phyloP scores from a whole-genome alignment of 1,140 invertebrate species.

The Conus betulinus region DNA sequence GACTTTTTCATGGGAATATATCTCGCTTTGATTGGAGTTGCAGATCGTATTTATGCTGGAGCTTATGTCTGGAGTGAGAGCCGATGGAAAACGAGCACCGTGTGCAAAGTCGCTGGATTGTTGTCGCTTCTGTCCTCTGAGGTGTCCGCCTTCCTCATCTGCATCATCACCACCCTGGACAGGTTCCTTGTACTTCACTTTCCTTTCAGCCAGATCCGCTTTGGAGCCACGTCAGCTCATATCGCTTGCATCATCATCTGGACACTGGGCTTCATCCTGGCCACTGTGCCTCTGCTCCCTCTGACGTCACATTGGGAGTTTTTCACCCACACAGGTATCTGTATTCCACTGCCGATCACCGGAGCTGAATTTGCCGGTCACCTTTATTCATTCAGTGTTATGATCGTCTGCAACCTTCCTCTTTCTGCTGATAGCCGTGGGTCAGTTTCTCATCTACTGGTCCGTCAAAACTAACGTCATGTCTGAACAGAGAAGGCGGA shows the following conservation, averaged over 20 bases:
- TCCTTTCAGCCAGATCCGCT: conserved; percentile 51
- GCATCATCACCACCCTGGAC: conserved; percentile 62
- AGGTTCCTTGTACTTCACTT: conserved; percentile 56
- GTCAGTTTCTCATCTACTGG: background rate
- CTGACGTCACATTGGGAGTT: conserved; percentile 49
- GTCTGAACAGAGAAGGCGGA: background rate
- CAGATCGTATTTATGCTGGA: conserved; percentile 54
- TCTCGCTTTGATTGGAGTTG: conserved; percentile 60
- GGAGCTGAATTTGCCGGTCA: background rate
- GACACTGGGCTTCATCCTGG: conserved; percentile 40
- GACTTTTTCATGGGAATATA: conserved; percentile 69
- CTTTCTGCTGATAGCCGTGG: conserved; percentile 2
- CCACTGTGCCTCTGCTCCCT: conserved; percentile 43
- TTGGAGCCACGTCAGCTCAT: conserved; percentile 26
- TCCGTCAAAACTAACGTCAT: background rate
- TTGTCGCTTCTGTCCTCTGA: conserved; percentile 59
- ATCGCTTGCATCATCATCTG: conserved; percentile 21
- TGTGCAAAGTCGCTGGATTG: conserved; percentile 60
- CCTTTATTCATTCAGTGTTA: background rate
- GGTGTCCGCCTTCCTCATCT: conserved; percentile 58
- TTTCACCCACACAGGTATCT: conserved; percentile 50
- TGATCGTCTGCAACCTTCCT: background rate
- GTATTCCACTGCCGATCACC: conserved; percentile 52
- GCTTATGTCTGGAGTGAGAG: conserved; percentile 55
- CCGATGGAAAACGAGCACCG: conserved; percentile 54